These are phyloP conservation scores for Conomelus anceps DNA, from an alignment of 2,888 invertebrate species.

Conservation along the genomic window DNA sequence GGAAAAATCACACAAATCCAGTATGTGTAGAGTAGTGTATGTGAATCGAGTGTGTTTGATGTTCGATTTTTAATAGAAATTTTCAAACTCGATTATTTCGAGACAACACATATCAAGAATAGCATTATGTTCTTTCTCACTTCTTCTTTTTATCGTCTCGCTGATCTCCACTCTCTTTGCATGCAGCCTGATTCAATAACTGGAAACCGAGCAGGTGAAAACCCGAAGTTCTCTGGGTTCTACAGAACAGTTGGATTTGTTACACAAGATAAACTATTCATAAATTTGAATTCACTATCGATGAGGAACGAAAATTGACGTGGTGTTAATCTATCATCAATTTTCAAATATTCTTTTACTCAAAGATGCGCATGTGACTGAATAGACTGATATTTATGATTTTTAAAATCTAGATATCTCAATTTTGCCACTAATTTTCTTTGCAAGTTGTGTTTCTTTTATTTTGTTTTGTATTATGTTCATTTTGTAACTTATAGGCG, in stretches of 20 bases:
- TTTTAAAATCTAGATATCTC: too few species aligned
- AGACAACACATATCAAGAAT: too few species aligned
- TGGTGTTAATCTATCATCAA: too few species aligned
- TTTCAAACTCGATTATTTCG: background rate
- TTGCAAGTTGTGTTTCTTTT: too few species aligned
- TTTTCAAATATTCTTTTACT: too few species aligned
- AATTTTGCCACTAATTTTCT: too few species aligned
- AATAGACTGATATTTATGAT: too few species aligned
- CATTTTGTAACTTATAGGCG: too few species aligned
- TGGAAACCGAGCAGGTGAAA: background rate
- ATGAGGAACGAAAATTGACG: background rate
- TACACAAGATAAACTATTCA: background rate
- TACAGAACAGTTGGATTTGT: background rate
- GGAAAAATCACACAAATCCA: background rate
- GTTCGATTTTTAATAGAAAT: background rate
- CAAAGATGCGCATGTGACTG: too few species aligned
- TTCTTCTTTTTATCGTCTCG: background rate
- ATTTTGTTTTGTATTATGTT: too few species aligned
- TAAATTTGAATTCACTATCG: background rate
- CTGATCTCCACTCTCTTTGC: background rate
- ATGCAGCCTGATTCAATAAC: background rate
- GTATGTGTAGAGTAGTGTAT: too few species aligned
- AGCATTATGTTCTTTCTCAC: background rate
- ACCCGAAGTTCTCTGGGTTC: background rate
- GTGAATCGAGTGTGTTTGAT: background rate